Evolutionary conservation across 2,888 invertebrate species (phyloP).

Genomic region (Myopa testacea): DNA sequence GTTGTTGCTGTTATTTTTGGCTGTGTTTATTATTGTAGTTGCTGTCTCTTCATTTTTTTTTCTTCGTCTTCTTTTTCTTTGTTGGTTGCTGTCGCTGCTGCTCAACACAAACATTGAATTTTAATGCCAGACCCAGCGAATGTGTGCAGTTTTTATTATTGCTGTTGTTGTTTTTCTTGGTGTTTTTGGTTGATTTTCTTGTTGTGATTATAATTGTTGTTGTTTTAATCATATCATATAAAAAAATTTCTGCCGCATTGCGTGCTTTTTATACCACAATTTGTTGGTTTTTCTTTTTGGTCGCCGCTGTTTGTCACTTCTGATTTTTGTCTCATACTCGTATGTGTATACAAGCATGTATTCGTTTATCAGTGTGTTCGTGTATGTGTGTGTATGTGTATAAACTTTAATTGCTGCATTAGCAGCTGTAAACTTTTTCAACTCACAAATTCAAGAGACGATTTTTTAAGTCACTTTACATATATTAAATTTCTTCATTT

Average conservation of each 20-base stretch:
- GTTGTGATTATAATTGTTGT: slow-evolving; percentile 11
- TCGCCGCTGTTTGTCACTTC: neutral
- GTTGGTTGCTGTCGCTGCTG: neutral
- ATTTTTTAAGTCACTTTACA: slow-evolving; percentile 3
- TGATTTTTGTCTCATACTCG: neutral
- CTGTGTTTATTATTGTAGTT: neutral
- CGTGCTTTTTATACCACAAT: slow-evolving; percentile 23
- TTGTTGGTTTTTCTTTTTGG: neutral
- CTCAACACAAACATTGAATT: slow-evolving; percentile 16
- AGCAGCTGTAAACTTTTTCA: slow-evolving; percentile 32
- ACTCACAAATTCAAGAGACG: neutral
- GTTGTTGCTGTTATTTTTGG: neutral
- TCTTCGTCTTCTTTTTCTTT: neutral
- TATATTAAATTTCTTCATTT: neutral
- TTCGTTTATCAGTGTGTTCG: neutral
- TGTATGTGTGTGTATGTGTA: slow-evolving; percentile 4
- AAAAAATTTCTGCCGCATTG: slow-evolving; percentile 28
- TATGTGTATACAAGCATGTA: neutral
- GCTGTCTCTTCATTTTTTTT: neutral
- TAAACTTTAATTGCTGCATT: slow-evolving; percentile 34
- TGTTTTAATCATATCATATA: slow-evolving; percentile 30
- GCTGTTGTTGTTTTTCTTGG: neutral
- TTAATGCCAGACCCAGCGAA: slow-evolving; percentile 12
- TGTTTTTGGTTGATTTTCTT: neutral
- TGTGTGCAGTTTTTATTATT: neutral